Conservation (phyloP, 1,140 invertebrate species). For the Ceratina japonica region DNA sequence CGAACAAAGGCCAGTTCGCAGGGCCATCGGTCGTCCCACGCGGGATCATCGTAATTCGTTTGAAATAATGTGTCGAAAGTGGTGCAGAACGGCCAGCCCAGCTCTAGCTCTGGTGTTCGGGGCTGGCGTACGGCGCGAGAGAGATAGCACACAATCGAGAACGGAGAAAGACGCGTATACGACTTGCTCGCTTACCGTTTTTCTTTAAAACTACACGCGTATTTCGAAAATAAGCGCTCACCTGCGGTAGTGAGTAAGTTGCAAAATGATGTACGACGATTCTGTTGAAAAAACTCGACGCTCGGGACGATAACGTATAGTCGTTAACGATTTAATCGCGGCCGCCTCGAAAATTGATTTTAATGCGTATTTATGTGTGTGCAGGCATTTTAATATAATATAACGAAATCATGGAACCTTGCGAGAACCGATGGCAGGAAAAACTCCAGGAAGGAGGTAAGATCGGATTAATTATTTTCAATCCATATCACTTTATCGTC, state of each 20-base stretch:
- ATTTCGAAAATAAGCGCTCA: constrained; percentile 42
- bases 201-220: constrained; percentile 42
- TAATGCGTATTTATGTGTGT: constrained; percentile 45
- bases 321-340: neutral
- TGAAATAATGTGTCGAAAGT: constrained; percentile 37
- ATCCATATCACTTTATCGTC: neutral
- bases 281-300: neutral
- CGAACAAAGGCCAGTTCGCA: neutral
- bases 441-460: constrained; percentile 68
- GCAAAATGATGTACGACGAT: neutral
- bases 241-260: constrained; percentile 8
- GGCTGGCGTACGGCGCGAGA: constrained; percentile 33
- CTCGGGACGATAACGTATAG: neutral
- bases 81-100: constrained; percentile 25
- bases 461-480: constrained; percentile 37
- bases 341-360: constrained; percentile 41
- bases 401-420: constrained; percentile 66
- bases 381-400: constrained; percentile 45
- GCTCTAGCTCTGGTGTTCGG: constrained; percentile 36
- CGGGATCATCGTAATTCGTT: constrained; percentile 12
- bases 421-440: constrained; percentile 57
- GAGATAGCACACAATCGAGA: constrained; percentile 11
- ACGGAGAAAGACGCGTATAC: constrained; percentile 17
- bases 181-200: constrained; percentile 32
- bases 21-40: neutral